Base-by-base conservation (phyloP, 2,888 invertebrate species). In the Leistus spinibarbis region DNA sequence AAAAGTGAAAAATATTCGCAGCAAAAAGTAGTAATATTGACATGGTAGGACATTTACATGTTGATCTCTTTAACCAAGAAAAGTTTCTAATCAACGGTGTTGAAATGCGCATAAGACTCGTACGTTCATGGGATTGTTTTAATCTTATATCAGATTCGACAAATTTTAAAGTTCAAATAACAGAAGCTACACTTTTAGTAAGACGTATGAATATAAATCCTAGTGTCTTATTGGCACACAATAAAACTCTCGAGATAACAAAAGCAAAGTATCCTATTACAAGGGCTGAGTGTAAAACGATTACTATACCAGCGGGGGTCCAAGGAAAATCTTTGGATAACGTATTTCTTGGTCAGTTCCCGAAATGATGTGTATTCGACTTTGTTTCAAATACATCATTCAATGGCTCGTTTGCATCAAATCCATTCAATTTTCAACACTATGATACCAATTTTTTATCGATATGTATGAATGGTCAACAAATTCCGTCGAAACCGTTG, bases 251-350 rank as follows among this genome's bases (percentile, higher is more conserved):
- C n/a, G n/a, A 78, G 17, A 77, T 77, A 17, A 71, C 77, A 27
- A 78, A 78, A 3, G 80, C 80, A 0, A 80, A 79, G 70, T 80
- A 79, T 70, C 79, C 79, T 1, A 66, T 80, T 5, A 78, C 79
- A 7, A 20, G 78, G 3, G 78, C 78, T 0, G 80, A 80, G 54
- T 76, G 40, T 80, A 80, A 75, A n/a, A n/a, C n/a, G n/a, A n/a
- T n/a, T n/a, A n/a, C n/a, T n/a, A n/a, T n/a, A n/a, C n/a, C n/a
- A 63, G 16, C 70, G 1, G 78, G 79, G 0, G 77, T 79, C n/a
- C 78, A 78, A 27, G 77, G 77, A 7, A 79, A 81, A 69, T 76
- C 79, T 0, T 75, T 82, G 64, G 82, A 83, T 64, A 82, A 83
- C 56, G 24, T 83, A 5, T 81, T 81, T 72, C 40, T 78, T 1